These are phyloP conservation scores for Phoeniculus purpureus DNA, from an alignment of 2,797 vertebrate genomes.

Conservation along the genomic window DNA sequence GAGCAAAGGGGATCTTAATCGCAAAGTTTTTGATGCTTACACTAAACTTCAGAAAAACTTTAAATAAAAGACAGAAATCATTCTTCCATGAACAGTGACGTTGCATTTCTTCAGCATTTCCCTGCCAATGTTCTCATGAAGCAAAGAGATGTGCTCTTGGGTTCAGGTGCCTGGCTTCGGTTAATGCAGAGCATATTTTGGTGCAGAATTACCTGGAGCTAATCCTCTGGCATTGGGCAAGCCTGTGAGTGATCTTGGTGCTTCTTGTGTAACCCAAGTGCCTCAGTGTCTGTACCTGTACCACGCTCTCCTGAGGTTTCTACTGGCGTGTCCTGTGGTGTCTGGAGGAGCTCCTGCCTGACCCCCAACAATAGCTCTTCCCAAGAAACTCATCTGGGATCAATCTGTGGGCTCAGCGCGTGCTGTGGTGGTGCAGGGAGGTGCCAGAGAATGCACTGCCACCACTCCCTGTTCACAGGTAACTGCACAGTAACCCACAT, in stretches of 20 bases:
- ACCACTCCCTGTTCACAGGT: rapidly evolving
- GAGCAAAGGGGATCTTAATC: conserved; percentile 19
- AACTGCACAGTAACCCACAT: rapidly evolving
- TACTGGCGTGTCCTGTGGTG: rapidly evolving
- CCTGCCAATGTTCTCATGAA: rapidly evolving
- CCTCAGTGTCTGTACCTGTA: not conserved
- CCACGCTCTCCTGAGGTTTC: rapidly evolving
- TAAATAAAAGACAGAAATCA: conserved; percentile 8
- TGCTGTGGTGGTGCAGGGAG: rapidly evolving
- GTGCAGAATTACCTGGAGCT: not conserved
- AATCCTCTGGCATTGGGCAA: not conserved
- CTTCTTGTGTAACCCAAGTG: not conserved
- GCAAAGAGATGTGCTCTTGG: not conserved
- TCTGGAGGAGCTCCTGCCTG: not conserved
- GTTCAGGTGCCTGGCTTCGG: not conserved
- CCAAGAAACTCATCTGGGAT: not conserved
- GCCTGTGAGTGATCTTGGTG: not conserved
- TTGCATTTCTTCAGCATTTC: not conserved
- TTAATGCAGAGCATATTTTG: not conserved
- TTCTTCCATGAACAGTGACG: not conserved
- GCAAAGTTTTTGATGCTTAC: not conserved
- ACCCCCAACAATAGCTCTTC: not conserved
- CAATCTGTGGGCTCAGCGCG: rapidly evolving
- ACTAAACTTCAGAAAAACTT: conserved; percentile 20
- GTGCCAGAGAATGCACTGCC: not conserved